Base-by-base conservation (phyloP, 2,113 vertebrate genomes). In the Microcebus tavaratra region DNA sequence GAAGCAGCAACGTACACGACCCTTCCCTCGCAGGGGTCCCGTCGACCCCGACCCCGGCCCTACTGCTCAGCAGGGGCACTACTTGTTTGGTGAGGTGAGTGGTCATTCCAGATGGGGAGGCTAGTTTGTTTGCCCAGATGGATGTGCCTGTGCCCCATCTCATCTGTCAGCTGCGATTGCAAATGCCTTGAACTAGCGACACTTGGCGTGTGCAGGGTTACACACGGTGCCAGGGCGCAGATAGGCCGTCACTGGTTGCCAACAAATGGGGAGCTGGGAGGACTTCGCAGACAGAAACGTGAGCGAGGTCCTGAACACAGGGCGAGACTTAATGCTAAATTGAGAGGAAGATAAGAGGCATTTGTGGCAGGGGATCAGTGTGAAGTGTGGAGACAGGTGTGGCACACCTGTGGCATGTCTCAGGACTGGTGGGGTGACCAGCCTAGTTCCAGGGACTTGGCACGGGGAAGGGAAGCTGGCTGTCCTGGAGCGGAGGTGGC, bases 41-140 rank as follows among this genome's bases (percentile, higher is more conserved):
- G 13, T 6, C 1, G 1, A 12, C 55, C 18, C 14, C 14, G 8
- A 12, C 55, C 18, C 14, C 14, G 8, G 50, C 3, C 31, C 63
- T 5, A 20, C 21, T 9, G 57, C 15, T 65, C 4, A 2, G 15
- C 27, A 27, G 76, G 31, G 76, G 21, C 59, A 29, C 11, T 36
- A 23, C 48, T 11, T 73, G 21, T 34, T 34, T 29, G 67, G 81
- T 1, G 9, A 63, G 29, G 61, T 27, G 9, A 79, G 25, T 48
- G 84, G 57, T 75, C 34, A 57, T 31, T 57, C 72, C 89, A 65
- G 25, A n/a, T 8, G n/a, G 15, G 55, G 53, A 57, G 61, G 88
- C 31, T 72, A 14, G 48, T 39, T 82, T 36, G 17, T 76, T 61
- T 81, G 67, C 75, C 55, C 68, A 11, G 18, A 50, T 50, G 8